Evolutionary conservation across 2,797 vertebrate species (phyloP).

Genomic region (Macrochelys suwanniensis): DNA sequence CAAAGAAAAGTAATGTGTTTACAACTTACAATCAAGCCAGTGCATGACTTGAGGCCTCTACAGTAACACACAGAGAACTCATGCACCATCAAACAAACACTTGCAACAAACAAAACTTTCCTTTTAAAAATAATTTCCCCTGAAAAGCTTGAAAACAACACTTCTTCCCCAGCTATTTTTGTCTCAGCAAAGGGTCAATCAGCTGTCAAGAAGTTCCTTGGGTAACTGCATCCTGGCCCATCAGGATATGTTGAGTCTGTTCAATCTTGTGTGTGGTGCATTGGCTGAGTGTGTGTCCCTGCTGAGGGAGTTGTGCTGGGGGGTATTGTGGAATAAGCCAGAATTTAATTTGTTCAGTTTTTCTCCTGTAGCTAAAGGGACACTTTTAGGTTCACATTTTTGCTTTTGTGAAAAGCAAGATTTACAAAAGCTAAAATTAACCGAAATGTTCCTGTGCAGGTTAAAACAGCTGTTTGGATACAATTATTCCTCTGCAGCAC

Average conservation of each 20-base stretch:
- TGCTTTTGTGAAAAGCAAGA: not conserved
- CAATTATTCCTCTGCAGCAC: not conserved
- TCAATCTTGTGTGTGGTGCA: not conserved
- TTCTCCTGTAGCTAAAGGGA: slow-evolving; percentile 9
- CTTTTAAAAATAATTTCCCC: not conserved
- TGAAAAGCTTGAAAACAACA: not conserved
- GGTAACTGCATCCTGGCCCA: not conserved
- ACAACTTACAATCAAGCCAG: not conserved
- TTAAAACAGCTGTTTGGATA: slow-evolving; percentile 17
- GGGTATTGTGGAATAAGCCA: slow-evolving; percentile 9
- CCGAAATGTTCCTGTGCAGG: not conserved
- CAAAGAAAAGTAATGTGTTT: not conserved
- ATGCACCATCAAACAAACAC: not conserved
- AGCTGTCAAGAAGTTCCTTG: not conserved
- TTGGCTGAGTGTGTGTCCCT: not conserved
- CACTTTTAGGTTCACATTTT: not conserved
- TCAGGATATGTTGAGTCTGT: not conserved
- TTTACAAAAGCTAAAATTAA: slow-evolving; percentile 29
- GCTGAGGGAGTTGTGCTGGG: not conserved
- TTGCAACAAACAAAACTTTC: not conserved
- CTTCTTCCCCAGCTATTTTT: not conserved
- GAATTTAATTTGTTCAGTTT: slow-evolving; percentile 6
- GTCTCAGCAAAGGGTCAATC: not conserved
- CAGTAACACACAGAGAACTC: not conserved
- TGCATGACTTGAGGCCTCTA: not conserved